phyloP scores from a whole-genome alignment of 2,797 vertebrate genomes.

The Lepilemur septentrionalis region DNA sequence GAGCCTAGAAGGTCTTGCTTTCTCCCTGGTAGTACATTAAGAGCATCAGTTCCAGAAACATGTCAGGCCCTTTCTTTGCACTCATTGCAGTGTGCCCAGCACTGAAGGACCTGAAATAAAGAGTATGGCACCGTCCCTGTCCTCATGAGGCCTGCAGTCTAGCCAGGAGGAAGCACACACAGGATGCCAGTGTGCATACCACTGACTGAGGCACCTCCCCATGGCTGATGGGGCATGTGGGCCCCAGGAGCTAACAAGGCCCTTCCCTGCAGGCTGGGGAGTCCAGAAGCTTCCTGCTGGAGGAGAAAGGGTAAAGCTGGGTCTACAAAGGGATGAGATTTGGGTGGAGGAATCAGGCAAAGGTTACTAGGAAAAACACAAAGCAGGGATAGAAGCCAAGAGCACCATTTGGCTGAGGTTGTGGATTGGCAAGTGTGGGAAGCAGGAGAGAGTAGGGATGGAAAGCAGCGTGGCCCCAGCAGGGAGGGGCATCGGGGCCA shows the following conservation, averaged over 20 bases:
- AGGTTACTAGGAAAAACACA: not conserved
- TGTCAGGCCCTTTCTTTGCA: not conserved
- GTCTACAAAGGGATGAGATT: not conserved
- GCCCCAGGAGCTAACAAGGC: not conserved
- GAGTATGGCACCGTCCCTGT: not conserved
- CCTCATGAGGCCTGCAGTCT: not conserved
- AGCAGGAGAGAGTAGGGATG: not conserved
- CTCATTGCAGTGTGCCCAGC: not conserved
- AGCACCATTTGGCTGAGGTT: not conserved
- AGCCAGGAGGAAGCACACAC: not conserved
- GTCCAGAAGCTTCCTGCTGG: not conserved
- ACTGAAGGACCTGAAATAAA: not conserved
- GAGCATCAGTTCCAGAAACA: not conserved
- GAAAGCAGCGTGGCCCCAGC: too few relatives aligned
- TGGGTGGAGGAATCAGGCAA: not conserved
- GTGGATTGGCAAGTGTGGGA: not conserved
- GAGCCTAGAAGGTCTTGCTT: not conserved
- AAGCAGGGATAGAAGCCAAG: not conserved
- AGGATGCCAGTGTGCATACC: not conserved
- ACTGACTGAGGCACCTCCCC: not conserved
- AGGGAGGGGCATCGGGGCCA: not conserved
- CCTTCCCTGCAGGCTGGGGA: not conserved
- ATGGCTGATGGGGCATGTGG: fast-evolving
- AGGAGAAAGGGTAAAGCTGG: not conserved
- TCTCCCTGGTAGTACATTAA: not conserved